Conservation (phyloP, 2,888 invertebrate species). For the Chaetogeoica ovagalla region DNA sequence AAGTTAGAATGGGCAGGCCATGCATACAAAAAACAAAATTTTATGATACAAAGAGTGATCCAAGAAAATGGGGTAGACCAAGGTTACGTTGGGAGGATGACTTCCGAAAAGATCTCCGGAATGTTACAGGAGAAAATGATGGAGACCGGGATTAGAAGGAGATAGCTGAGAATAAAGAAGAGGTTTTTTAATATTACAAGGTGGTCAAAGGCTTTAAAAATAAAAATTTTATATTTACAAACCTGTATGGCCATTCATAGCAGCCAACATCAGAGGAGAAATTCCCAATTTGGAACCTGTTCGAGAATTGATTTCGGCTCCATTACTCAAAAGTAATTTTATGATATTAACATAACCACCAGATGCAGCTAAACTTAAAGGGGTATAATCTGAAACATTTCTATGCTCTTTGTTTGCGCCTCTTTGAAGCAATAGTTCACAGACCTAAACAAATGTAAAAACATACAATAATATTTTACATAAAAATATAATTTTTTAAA, state of each 20-base stretch:
- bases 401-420: constrained; percentile 97
- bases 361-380: constrained; percentile 95
- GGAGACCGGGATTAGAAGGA: no score
- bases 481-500: constrained; percentile 2
- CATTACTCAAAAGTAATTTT: constrained; percentile 85
- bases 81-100: no score
- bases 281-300: constrained; percentile 97
- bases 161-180: no score
- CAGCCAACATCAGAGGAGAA: constrained; percentile 97
- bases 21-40: no score
- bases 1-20: no score
- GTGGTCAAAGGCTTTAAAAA: no score
- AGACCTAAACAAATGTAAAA: constrained; percentile 64
- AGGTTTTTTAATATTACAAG: no score
- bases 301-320: constrained; percentile 97
- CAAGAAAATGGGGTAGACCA: no score
- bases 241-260: constrained; percentile 95
- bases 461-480: background rate
- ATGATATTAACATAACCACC: constrained; percentile 99
- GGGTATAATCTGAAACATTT: constrained; percentile 98
- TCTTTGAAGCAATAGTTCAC: constrained; percentile 83
- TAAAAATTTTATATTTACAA: no score
- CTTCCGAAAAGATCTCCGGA: no score
- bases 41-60: no score
- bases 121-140: no score